Evolutionary conservation across 2,113 vertebrate species (phyloP).

Genomic region (Triplophysa tibetana): DNA sequence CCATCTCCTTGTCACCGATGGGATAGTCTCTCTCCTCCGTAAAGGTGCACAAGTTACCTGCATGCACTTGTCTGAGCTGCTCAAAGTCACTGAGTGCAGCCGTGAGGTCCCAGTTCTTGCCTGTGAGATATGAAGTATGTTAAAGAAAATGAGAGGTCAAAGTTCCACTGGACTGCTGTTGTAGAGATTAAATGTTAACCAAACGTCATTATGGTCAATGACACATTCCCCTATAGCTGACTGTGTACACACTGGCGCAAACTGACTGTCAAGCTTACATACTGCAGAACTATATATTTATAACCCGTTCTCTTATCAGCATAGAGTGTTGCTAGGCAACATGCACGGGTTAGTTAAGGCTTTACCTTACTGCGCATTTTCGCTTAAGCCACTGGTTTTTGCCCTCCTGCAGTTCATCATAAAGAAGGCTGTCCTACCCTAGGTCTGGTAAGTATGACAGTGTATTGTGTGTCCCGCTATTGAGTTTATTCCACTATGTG

Average conservation of each 20-base stretch:
- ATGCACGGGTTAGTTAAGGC: conserved; percentile 49
- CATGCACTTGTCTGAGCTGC: conserved; percentile 89
- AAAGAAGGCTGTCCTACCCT: background rate
- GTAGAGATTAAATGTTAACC: conserved; percentile 60
- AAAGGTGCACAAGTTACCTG: conserved; percentile 80
- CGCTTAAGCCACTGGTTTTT: background rate
- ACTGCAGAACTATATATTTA: conserved; percentile 58
- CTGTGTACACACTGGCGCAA: conserved; percentile 41
- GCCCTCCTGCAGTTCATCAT: background rate
- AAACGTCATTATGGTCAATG: conserved; percentile 29
- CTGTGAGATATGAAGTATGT: conserved; percentile 63
- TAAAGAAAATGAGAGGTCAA: background rate
- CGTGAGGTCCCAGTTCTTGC: conserved; percentile 96
- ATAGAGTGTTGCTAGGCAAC: conserved; percentile 67
- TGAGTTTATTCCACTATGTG: background rate
- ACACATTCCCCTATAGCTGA: conserved; percentile 42
- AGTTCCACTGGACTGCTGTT: background rate
- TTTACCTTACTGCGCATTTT: conserved; percentile 51
- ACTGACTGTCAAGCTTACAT: conserved; percentile 13
- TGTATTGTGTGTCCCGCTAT: background rate
- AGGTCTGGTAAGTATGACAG: too few species aligned
- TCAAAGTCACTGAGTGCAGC: conserved; percentile 94
- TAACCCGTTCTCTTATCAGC: conserved; percentile 61
- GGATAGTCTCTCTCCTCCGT: conserved; percentile 73
- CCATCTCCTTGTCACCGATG: conserved; percentile 75